Evolutionary conservation across 2,888 invertebrate species (phyloP).

Genomic region (Netelia fuscicornis): DNA sequence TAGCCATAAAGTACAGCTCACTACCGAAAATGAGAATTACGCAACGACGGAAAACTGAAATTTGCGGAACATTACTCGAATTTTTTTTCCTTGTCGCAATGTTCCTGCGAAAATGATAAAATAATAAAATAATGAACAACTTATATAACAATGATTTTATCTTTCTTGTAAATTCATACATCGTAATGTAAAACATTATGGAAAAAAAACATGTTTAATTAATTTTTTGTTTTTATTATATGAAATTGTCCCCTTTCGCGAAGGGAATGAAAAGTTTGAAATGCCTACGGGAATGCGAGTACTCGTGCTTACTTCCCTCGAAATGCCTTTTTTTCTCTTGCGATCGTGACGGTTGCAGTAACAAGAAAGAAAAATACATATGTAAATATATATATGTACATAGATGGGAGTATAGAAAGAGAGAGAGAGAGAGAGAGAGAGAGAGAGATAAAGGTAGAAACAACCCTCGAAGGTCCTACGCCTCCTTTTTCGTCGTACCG

Average conservation of each 20-base stretch:
- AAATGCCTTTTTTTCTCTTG: slow-evolving; percentile 37
- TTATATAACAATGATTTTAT: no score
- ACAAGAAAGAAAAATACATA: not conserved
- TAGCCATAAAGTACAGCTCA: not conserved
- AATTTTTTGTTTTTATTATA: no score
- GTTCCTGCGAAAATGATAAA: no score
- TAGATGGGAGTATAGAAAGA: not conserved
- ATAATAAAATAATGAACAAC: no score
- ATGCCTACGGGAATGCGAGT: slow-evolving; percentile 23
- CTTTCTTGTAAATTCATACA: no score
- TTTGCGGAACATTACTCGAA: no score
- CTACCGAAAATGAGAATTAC: no score
- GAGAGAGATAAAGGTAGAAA: slow-evolving; percentile 17
- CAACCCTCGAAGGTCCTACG: not conserved
- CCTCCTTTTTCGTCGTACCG: slow-evolving; percentile 13
- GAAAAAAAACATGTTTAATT: no score
- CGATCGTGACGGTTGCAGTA: not conserved
- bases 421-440: not conserved
- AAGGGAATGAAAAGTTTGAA: slow-evolving; percentile 53
- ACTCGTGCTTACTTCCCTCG: slow-evolving; percentile 15
- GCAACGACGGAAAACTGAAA: no score
- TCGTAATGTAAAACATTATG: no score
- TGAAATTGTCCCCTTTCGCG: slow-evolving; percentile 17
- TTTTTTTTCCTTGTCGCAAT: no score
- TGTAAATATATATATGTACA: not conserved